Conservation (phyloP, 2,888 invertebrate species). For the Euproctis similis region DNA sequence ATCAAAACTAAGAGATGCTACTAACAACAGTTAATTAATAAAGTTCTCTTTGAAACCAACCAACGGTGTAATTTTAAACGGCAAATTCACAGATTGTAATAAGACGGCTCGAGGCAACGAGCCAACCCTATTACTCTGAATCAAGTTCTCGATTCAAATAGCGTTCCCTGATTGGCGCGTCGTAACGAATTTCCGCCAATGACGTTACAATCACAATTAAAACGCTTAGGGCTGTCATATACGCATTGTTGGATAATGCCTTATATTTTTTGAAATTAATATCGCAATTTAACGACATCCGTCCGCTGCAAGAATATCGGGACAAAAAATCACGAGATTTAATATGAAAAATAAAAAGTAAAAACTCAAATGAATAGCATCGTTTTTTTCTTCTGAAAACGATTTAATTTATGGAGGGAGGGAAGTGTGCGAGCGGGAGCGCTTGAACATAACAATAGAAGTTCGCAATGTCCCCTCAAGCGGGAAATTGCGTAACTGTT, state of each 20-base stretch:
- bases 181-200: not conserved
- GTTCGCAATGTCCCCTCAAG: too few species aligned
- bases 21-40: constrained; percentile 28
- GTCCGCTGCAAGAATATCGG: not conserved
- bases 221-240: constrained; percentile 9
- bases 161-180: too few species aligned
- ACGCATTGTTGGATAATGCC: not conserved
- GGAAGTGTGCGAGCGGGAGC: too few species aligned
- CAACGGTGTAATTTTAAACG: constrained; percentile 34
- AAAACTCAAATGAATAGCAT: constrained; percentile 22
- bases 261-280: constrained; percentile 13
- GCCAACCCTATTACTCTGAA: too few species aligned
- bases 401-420: too few species aligned
- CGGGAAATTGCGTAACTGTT: too few species aligned
- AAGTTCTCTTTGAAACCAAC: constrained; percentile 22
- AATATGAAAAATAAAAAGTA: too few species aligned
- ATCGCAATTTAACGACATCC: too few species aligned
- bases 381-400: constrained; percentile 16
- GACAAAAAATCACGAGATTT: constrained; percentile 16
- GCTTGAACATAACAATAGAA: too few species aligned
- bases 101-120: constrained; percentile 30
- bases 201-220: not conserved
- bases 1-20: constrained; percentile 6
- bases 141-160: too few species aligned
- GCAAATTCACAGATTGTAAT: constrained; percentile 40